A percentile compares a stretch with the other conserved stretches of the same genome.
These are phyloP conservation scores for Agelastica alni DNA, from an alignment of 2,888 invertebrate species.

Conservation along the genomic window DNA sequence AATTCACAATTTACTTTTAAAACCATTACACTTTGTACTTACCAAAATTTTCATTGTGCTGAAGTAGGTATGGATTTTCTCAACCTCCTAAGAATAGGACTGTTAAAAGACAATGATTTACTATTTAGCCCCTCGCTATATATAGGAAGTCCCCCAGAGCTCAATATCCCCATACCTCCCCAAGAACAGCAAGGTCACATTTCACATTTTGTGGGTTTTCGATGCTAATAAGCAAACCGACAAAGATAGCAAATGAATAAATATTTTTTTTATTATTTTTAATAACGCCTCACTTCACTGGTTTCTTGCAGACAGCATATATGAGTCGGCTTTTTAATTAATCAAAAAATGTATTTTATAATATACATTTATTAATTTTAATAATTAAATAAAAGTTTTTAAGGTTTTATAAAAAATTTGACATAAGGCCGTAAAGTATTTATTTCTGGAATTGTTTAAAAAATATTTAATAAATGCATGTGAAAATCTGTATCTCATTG, in stretches of 20 bases:
- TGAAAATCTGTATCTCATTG: no score
- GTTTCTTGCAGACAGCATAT: no score
- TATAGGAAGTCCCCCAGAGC: slow-evolving; percentile 51
- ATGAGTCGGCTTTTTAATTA: no score
- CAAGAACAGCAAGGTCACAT: slow-evolving; percentile 54
- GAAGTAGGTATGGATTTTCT: slow-evolving; percentile 26
- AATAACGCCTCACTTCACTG: neutral
- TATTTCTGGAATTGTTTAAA: no score
- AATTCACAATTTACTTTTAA: neutral
- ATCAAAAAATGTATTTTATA: no score
- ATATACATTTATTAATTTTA: no score
- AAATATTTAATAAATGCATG: no score
- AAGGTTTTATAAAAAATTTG: no score
- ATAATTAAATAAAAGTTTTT: no score
- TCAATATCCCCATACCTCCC: slow-evolving; percentile 16
- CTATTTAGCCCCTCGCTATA: slow-evolving; percentile 42
- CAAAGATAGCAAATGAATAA: slow-evolving; percentile 14
- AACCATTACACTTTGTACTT: slow-evolving; percentile 36
- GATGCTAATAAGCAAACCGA: slow-evolving; percentile 25
- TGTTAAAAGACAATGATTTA: slow-evolving; percentile 50
- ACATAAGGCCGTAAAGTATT: no score
- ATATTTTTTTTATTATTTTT: neutral
- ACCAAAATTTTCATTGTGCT: slow-evolving; percentile 53
- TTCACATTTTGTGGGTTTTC: slow-evolving; percentile 44
- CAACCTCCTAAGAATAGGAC: slow-evolving; percentile 56